A percentile compares a stretch with the other conserved stretches of the same genome.
These are phyloP conservation scores for Xiphydria camelus DNA, from an alignment of 2,888 invertebrate species.

Conservation along the genomic window DNA sequence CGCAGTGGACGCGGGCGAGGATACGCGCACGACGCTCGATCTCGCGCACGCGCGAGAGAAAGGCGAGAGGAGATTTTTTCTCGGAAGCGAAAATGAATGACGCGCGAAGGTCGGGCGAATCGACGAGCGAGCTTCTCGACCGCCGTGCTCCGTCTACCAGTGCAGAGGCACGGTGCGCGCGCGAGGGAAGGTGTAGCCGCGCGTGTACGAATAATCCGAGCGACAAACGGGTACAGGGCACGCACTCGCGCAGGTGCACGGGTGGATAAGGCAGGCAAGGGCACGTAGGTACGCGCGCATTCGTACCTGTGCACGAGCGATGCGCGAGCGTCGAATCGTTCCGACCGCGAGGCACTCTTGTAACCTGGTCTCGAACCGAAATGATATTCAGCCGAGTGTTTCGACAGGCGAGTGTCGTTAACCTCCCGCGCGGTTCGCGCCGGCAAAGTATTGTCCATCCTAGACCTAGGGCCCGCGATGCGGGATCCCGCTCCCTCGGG, in stretches of 20 bases:
- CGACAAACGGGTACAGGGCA: too few relatives aligned
- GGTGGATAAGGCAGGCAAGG: too few relatives aligned
- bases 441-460: slow-evolving; percentile 45
- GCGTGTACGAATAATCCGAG: too few relatives aligned
- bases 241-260: too few relatives aligned
- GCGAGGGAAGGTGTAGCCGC: too few relatives aligned
- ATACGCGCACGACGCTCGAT: slow-evolving; percentile 10
- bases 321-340: slow-evolving; percentile 7
- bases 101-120: too few relatives aligned
- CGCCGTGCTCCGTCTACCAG: too few relatives aligned
- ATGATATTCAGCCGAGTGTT: slow-evolving; percentile 49
- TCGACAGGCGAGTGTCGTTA: slow-evolving; percentile 52
- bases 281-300: slow-evolving; percentile 7
- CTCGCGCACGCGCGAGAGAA: not conserved
- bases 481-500: slow-evolving; percentile 24
- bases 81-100: too few relatives aligned
- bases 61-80: too few relatives aligned
- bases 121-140: too few relatives aligned
- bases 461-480: slow-evolving; percentile 26
- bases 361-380: slow-evolving; percentile 29
- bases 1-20: slow-evolving; percentile 10
- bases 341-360: slow-evolving; percentile 12
- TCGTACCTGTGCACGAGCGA: slow-evolving; percentile 1
- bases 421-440: slow-evolving; percentile 41
- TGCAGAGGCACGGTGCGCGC: too few relatives aligned